A percentile compares a stretch with the other conserved stretches of the same genome.
These are phyloP conservation scores for Rhagium mordax DNA, from an alignment of 2,888 invertebrate genomes.

Conservation along the genomic window DNA sequence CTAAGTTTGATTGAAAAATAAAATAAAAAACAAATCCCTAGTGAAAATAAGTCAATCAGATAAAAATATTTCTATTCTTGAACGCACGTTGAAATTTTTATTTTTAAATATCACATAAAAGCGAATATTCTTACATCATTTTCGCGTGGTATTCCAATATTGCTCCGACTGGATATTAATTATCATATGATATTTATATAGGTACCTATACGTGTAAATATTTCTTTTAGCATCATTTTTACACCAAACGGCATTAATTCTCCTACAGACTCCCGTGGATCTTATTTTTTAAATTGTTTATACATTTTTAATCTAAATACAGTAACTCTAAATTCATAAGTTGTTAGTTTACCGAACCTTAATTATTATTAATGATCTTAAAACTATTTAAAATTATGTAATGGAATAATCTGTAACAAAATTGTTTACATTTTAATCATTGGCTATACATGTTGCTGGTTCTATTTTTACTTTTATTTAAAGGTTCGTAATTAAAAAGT, in stretches of 20 bases:
- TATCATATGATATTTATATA: no score
- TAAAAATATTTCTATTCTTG: no score
- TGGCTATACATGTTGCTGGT: neutral
- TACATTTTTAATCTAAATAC: neutral
- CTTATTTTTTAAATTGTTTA: slow-evolving; percentile 11
- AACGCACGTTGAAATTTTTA: no score
- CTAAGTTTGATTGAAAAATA: no score
- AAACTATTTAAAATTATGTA: neutral
- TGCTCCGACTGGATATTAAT: no score
- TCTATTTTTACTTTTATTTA: neutral
- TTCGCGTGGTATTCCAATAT: no score
- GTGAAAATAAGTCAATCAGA: no score
- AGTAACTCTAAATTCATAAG: neutral
- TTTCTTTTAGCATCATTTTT: neutral
- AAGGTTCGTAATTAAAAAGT: neutral
- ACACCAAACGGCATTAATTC: neutral
- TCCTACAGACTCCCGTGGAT: neutral
- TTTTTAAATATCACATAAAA: no score
- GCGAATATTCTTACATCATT: no score
- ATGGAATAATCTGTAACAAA: neutral
- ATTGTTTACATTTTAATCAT: neutral
- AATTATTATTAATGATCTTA: neutral
- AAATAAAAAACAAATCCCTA: no score
- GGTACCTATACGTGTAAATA: no score
- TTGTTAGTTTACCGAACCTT: neutral